Evolutionary conservation across 1,140 invertebrate genomes (phyloP), one percentile per base, ranked within the genome.

Genomic region (Zaprionus ghesquierei): DNA sequence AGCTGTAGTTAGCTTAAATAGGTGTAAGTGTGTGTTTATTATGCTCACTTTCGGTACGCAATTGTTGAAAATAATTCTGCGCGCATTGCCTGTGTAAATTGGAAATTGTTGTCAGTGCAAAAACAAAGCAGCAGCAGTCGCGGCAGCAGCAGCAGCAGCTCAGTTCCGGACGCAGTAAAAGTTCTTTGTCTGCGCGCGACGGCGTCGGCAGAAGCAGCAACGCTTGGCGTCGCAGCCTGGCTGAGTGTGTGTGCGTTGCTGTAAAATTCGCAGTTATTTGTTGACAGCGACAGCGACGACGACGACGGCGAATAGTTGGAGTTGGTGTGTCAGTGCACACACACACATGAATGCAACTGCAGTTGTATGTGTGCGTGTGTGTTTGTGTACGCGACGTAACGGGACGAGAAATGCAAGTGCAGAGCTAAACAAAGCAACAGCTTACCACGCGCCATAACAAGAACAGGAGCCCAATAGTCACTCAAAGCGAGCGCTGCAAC

Each of bases 401-500:
- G 54, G 49, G 51, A 46, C 66, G 31, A 72, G 69, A 72, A 65
- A 75, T 66, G 62, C 62, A 62, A 78, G 62, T 60, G 66, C 66
- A 76, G n/a, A n/a, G 41, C 62, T 61, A 76, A 66, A 77, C 77
- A 84, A 85, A 85, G 74, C 79, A 72, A 77, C 66, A 77, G 75
- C 75, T 75, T 80, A 77, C 69, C 74, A 74, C 41, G 56, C 35
- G 60, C 73, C 66, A 66, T 70, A 64, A 74, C 60, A 75, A 77
- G 64, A 71, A 76, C 78, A 71, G 55, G 29, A 56, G 31, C 15
- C 60, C 44, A 64, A 80, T 84, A 87, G 71, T 87, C 77, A 64
- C 58, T 89, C 61, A 69, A 76, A 82, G 69, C 54, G 62, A 68
- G 79, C 68, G 76, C 65, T 82, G 69, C 66, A 71, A 69, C 75